phyloP scores from a whole-genome alignment of 1,140 invertebrate genomes.

The Danaus plexippus region DNA sequence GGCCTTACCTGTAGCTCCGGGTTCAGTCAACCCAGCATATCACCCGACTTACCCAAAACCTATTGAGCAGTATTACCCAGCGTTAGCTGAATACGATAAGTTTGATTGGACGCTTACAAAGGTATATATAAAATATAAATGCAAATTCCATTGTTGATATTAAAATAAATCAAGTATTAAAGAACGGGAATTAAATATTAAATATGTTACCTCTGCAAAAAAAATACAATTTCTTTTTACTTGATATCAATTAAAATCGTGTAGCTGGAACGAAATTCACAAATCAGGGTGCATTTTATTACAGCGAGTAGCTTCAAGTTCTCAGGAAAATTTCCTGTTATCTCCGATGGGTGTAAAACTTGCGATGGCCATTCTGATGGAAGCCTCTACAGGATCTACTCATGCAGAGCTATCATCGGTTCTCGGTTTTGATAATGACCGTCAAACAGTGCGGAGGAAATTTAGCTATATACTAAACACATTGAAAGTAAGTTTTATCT shows the following conservation, averaged over 20 bases:
- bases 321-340: slow-evolving; percentile 78
- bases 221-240: too few relatives aligned
- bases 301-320: slow-evolving; percentile 46
- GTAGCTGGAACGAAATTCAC: too few relatives aligned
- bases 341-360: slow-evolving; percentile 87
- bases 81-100: slow-evolving; percentile 42
- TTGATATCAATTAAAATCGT: too few relatives aligned
- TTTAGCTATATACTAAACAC: slow-evolving; percentile 70
- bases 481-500: slow-evolving; percentile 52
- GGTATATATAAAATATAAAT: slow-evolving; percentile 26
- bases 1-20: slow-evolving; percentile 22
- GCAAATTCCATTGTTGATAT: too few relatives aligned
- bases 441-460: slow-evolving; percentile 66
- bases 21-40: slow-evolving; percentile 1
- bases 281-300: slow-evolving; percentile 12
- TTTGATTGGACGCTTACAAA: slow-evolving; percentile 58
- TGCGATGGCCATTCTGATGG: slow-evolving; percentile 79
- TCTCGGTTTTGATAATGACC: slow-evolving; percentile 71
- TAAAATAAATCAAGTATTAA: too few relatives aligned
- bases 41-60: slow-evolving; percentile 30
- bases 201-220: too few relatives aligned
- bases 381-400: slow-evolving; percentile 78
- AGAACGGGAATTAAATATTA: too few relatives aligned
- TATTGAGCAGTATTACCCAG: slow-evolving; percentile 28
- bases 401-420: slow-evolving; percentile 74